Base-by-base conservation (phyloP, 1,140 invertebrate species). In the Ylistrum balloti region DNA sequence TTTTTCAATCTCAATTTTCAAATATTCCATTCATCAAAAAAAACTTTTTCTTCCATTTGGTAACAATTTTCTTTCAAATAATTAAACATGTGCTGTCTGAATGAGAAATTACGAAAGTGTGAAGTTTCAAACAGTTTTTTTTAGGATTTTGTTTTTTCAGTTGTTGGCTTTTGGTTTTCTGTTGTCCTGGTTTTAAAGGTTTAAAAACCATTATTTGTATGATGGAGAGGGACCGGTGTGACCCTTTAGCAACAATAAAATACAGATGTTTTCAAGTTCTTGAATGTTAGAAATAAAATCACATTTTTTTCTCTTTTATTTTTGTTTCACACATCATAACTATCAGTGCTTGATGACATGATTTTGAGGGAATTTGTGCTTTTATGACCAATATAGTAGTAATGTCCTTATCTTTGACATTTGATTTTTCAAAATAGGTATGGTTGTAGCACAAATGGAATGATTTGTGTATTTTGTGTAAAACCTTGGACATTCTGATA, bases 1-100 rank as follows among this genome's bases (percentile, higher is more conserved):
- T 74, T 74, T 74, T 74, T n/a, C 56, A 74, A 74, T 74, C 15
- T 74, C 56, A 74, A 28, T n/a, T 74, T n/a, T n/a, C 22, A 74
- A 74, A 74, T 74, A 74, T 74, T 74, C 56, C 56, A 74, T 74
- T n/a, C 22, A 74, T 74, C 56, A 74, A 74, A 74, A 74, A n/a
- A 74, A 5, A 28, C n/a, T n/a, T 74, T 74, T 74, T 74, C 56
- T 74, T n/a, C 3, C 56, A 74, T 74, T n/a, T 74, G 56, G 28
- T 74, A 28, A 74, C n/a, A 74, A 74, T 28, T 74, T 74, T 74
- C 56, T 74, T 74, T 74, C 56, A 74, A n/a, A 74, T 74, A 74
- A 74, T 74, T 74, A 74, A 28, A 74, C 22, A n/a, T 74, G 56
- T 74, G 56, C 56, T 74, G 56, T 28, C 56, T 74, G 56, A 74